These are phyloP conservation scores for Malurus alboscapulatus DNA, from an alignment of 2,113 vertebrate genomes.

Conservation along the genomic window DNA sequence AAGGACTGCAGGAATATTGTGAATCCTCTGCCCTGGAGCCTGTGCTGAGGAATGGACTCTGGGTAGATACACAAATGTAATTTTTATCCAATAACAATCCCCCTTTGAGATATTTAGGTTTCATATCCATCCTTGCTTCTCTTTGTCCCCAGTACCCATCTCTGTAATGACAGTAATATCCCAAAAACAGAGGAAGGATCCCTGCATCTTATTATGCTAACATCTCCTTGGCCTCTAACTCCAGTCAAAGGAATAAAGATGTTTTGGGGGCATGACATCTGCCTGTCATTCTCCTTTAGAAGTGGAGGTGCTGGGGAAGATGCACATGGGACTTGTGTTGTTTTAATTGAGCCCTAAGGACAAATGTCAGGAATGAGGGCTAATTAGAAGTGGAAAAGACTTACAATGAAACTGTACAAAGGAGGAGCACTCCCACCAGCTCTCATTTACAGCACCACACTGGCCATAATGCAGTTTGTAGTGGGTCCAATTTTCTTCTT, in stretches of 20 bases:
- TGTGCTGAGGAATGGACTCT: background rate
- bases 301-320: background rate
- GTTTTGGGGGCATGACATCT: background rate
- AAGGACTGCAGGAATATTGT: background rate
- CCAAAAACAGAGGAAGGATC: background rate
- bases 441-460: constrained; percentile 71
- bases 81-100: background rate
- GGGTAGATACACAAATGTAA: background rate
- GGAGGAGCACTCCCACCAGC: background rate
- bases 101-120: background rate
- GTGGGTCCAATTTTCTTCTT: constrained; percentile 71
- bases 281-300: background rate
- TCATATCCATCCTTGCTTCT: background rate
- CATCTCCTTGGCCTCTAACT: background rate
- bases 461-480: constrained; percentile 78
- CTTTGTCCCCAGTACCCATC: background rate
- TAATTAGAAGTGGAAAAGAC: constrained; percentile 1
- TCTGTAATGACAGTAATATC: background rate
- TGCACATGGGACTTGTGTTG: background rate
- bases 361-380: background rate
- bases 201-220: background rate
- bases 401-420: background rate
- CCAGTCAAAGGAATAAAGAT: background rate
- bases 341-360: background rate
- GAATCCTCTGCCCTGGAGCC: background rate